Conservation (phyloP, 1,140 invertebrate species). For the Schlechtendalia chinensis region DNA sequence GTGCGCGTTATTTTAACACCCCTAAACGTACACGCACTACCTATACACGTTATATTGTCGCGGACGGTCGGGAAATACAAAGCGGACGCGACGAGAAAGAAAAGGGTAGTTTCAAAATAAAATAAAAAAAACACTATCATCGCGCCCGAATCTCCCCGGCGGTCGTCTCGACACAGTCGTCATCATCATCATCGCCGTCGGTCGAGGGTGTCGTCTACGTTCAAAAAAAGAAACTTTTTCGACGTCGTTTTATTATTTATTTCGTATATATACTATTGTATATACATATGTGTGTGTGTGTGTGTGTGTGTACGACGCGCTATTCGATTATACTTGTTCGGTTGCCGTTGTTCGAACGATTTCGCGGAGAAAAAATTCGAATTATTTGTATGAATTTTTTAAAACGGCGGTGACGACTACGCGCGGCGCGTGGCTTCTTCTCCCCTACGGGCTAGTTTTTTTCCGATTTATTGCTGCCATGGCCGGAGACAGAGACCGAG, state of each 20-base stretch:
- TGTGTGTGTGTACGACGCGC: too few relatives aligned
- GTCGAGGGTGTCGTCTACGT: too few relatives aligned
- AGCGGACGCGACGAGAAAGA: background rate
- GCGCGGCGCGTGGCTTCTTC: constrained; percentile 1
- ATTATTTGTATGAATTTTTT: constrained; percentile 47
- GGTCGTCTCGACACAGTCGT: too few relatives aligned
- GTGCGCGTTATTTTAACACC: too few relatives aligned
- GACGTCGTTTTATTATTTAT: too few relatives aligned
- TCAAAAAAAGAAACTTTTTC: too few relatives aligned
- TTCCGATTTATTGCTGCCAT: constrained; percentile 46
- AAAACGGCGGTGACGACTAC: background rate
- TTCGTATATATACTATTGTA: too few relatives aligned
- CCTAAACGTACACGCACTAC: too few relatives aligned
- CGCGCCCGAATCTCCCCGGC: background rate
- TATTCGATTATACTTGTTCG: too few relatives aligned
- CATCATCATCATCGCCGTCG: too few relatives aligned
- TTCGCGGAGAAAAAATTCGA: constrained; percentile 30
- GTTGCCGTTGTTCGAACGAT: background rate
- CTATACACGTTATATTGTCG: background rate
- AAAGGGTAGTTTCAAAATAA: constrained; percentile 11
- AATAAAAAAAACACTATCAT: background rate
- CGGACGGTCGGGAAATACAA: too few relatives aligned
- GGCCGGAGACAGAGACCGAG: background rate
- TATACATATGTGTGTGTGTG: too few relatives aligned
- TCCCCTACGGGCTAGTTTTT: constrained; percentile 32